These are phyloP conservation scores for Hippocampus abdominalis DNA, from an alignment of 2,113 vertebrate genomes.

Conservation along the genomic window DNA sequence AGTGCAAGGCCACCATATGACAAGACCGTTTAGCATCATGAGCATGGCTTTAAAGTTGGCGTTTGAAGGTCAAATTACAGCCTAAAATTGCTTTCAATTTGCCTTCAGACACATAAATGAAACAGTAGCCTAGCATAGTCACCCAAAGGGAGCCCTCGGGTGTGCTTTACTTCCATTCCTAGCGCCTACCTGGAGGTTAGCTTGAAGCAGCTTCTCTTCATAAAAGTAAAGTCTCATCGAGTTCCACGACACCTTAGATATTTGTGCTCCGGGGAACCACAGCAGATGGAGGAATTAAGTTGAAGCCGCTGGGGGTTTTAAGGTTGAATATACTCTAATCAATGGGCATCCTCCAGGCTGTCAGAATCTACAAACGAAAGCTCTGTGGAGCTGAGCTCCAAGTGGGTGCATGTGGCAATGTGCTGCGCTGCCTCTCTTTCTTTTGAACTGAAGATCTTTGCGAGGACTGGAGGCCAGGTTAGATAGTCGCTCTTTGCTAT, in stretches of 20 bases:
- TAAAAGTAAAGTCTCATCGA: conserved; percentile 9
- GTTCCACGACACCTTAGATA: conserved; percentile 33
- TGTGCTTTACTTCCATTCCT: conserved; percentile 2
- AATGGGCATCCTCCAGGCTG: conserved; percentile 36
- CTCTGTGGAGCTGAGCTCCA: conserved; percentile 24
- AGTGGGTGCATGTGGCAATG: conserved; percentile 28
- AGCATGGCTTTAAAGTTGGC: not conserved
- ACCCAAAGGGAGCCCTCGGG: not conserved
- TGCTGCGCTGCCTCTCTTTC: conserved; percentile 23
- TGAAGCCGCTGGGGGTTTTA: conserved; percentile 46
- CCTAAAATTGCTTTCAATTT: not conserved
- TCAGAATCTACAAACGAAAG: conserved; percentile 13
- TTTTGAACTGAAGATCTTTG: conserved; percentile 35
- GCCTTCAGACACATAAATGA: not conserved
- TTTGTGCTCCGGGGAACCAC: conserved; percentile 41
- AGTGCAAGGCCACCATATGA: too few relatives aligned
- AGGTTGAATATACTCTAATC: conserved; percentile 49
- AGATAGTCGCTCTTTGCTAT: conserved; percentile 21
- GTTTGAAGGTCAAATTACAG: not conserved
- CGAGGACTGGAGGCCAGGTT: conserved; percentile 17
- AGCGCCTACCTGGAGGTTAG: conserved; percentile 11
- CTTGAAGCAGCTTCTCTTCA: not conserved
- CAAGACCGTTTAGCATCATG: not conserved
- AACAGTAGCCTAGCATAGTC: not conserved
- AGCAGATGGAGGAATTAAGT: conserved; percentile 47